Conservation (phyloP, 2,888 invertebrate species). For the Sinodicranocentrus sp. region DNA sequence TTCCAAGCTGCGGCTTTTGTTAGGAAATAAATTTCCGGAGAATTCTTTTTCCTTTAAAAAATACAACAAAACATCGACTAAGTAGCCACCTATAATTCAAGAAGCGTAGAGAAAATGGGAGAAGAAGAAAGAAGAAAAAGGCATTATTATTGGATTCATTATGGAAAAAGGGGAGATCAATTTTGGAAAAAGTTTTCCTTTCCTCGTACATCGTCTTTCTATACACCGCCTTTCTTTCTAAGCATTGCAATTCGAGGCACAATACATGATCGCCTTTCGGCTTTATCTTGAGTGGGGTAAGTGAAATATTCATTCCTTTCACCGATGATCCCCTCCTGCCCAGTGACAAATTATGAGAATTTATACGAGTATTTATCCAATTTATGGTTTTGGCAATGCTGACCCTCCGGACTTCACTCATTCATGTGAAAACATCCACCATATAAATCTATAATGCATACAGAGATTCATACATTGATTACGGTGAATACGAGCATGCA, state of each 20-base stretch:
- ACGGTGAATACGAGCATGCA: constrained; percentile 1
- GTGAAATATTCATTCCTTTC: constrained; percentile 74
- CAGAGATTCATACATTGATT: constrained; percentile 1
- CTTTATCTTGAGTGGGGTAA: constrained; percentile 31
- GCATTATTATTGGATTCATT: constrained; percentile 13
- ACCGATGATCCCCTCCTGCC: constrained; percentile 68
- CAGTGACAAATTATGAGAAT: constrained; percentile 76
- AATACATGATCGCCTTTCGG: constrained; percentile 34
- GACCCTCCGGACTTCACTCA: constrained; percentile 58
- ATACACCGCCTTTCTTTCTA: not conserved
- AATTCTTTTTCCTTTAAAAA: no score
- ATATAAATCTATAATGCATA: constrained; percentile 24
- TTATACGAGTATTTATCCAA: constrained; percentile 74
- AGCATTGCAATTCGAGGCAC: constrained; percentile 46
- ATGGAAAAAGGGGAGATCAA: not conserved
- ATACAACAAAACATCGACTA: not conserved
- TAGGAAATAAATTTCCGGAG: no score
- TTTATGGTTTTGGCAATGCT: constrained; percentile 65
- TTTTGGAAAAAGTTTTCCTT: constrained; percentile 7
- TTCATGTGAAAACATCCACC: constrained; percentile 32
- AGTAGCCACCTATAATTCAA: constrained; percentile 11
- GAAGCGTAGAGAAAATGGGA: not conserved
- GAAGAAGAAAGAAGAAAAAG: not conserved
- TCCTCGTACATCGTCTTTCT: not conserved
- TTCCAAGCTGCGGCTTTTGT: no score